Base-by-base conservation (phyloP, 2,888 invertebrate species). In the Epirrhoe alternata region DNA sequence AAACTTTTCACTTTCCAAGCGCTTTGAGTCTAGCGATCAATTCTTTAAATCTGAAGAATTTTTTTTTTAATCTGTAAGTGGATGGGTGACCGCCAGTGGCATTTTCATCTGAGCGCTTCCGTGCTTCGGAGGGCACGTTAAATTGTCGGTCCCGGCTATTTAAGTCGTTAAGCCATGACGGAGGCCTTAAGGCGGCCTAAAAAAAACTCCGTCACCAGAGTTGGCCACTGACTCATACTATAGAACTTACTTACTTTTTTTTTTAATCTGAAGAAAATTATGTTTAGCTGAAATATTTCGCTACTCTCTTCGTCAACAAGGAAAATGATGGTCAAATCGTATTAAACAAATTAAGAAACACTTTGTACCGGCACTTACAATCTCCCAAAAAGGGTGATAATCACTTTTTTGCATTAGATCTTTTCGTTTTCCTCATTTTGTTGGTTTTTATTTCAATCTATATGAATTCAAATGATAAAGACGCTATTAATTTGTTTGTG, bases 401-500 rank as follows among this genome's bases (percentile, higher is more conserved):
- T 66, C 71, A 35, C 56, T 47, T 60, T 57, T 60, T 49, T 68
- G 64, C 54, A 67, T 62, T 64, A 66, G 49, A 24, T 12, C 56
- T 54, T 49, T 50, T 45, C 52, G 24, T 59, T 59, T 56, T 57
- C 54, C 42, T n/a, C 35, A 5, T 12, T 33, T 57, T 49, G 17
- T 12, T 0, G 5, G 33, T 61, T 45, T n/a, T 57, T 51, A 42
- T 47, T 38, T 42, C 42, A 64, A 69, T 61, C n/a, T 61, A 65
- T 30, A 55, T 35, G 47, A 30, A 74, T 69, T 68, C 68, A 68
- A 73, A 78, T 69, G 69, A 73, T 70, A 75, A 73, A 63, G 54
- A 70, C 71, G 74, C 70, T 70, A 72, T 77, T 73, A 69, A 58
- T 72, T 61, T 72, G 69, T 75, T 78, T 81, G 78, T 79, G 6